Evolutionary conservation across 2,888 invertebrate genomes (phyloP), one percentile per base, ranked within the genome.

Genomic region (Agrilus biguttatus): DNA sequence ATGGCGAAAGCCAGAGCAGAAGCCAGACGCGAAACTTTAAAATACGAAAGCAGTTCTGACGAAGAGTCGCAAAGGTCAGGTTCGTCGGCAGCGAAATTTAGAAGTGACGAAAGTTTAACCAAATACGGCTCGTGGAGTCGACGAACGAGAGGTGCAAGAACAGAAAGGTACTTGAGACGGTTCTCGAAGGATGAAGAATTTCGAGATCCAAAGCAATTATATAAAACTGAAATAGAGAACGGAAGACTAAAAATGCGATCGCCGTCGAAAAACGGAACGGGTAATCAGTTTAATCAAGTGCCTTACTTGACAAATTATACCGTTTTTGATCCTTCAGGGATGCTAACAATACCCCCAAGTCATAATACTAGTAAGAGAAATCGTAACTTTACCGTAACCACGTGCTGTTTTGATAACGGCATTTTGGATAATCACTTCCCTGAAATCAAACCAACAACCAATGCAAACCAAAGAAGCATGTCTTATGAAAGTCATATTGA

Each of bases 121-220:
- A 55, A 51, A 36, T 74, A 72, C 45, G 71, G 71, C 44, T 73
- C 76, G 0, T 63, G 73, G 35, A 80, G 72, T 56, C 75, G 78
- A 51, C 73, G 74, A 55, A 77, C 82, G 23, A 70, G 86, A 43
- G 75, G 78, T 19, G 85, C 86, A 1, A 72, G 88, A 53, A 87
- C 85, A 41, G 87, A 88, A 60, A 72, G 87, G 42, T 85, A 86
- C 56, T 78, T 83, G 43, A 83, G 83, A 56, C 72, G 87, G 42
- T 63, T 84, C 50, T 83, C 81, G 12, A 72, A 78, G 45, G 83
- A 83, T 51, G 81, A 82, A 33, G 80, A 80, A 56, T 66, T 68
- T 46, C 70, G 70, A 55, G 77, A 77, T 47, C 59, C 58, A 3
- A 53, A 55, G 32, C 54, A 56, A 37, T 56, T 56, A 28, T 59